Percentiles rank a stretch among this genome's conserved stretches.
Evolutionary conservation across 2,113 vertebrate species (phyloP).

Genomic region (Sorex fumeus): DNA sequence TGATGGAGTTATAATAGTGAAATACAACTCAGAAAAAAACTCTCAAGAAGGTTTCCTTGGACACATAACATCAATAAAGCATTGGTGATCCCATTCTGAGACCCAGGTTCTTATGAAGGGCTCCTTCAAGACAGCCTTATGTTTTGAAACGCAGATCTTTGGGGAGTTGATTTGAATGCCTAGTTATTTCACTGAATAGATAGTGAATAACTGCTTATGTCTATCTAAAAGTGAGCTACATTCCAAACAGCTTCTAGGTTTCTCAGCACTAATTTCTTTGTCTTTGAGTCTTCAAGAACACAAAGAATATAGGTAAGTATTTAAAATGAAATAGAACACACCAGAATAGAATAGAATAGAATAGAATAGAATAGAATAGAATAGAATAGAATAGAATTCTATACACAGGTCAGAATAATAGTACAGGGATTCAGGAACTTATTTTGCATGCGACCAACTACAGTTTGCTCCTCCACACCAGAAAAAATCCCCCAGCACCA

Average conservation of each 20-base stretch:
- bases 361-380: not conserved
- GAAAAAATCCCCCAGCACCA: no score
- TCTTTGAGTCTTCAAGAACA: not conserved
- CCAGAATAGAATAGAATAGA: not conserved
- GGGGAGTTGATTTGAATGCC: constrained; percentile 74
- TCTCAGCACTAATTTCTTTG: constrained; percentile 58
- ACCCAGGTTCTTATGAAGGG: constrained; percentile 79
- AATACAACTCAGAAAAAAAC: constrained; percentile 88
- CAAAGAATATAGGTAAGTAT: constrained; percentile 56
- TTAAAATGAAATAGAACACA: constrained; percentile 48
- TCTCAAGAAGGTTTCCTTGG: constrained; percentile 79
- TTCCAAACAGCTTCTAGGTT: constrained; percentile 64
- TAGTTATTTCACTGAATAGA: constrained; percentile 74
- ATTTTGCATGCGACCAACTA: no score
- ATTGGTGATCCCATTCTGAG: constrained; percentile 78
- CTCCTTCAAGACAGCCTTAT: constrained; percentile 67
- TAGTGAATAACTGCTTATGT: constrained; percentile 53
- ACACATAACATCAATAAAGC: constrained; percentile 78
- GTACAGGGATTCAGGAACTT: not conserved
- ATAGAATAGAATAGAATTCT: not conserved
- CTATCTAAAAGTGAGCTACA: constrained; percentile 64
- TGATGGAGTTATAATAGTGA: constrained; percentile 92
- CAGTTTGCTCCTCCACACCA: no score
- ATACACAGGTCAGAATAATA: not conserved
- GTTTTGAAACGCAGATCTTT: constrained; percentile 83